These are phyloP conservation scores for Rhodinocichla rosea DNA, from an alignment of 2,113 vertebrate genomes.

Conservation along the genomic window DNA sequence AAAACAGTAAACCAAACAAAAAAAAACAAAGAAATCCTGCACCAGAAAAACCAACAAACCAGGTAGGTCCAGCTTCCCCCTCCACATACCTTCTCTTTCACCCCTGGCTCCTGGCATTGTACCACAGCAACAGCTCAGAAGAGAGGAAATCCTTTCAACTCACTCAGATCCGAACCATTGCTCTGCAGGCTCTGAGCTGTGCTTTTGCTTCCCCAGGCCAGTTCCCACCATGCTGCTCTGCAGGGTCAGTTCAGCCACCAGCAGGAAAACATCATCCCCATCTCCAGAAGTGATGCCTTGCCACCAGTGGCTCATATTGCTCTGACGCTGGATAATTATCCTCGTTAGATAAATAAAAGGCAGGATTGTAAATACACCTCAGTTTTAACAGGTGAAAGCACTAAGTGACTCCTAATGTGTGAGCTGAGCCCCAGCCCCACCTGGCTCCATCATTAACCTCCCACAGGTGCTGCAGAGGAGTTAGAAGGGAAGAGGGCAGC, in stretches of 20 bases:
- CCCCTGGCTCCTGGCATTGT: rapidly evolving
- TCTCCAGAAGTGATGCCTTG: background rate
- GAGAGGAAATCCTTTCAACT: background rate
- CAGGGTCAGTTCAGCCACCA: background rate
- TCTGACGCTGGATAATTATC: background rate
- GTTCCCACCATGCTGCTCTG: background rate
- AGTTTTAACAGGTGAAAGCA: background rate
- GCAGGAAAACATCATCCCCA: rapidly evolving
- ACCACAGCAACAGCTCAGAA: background rate
- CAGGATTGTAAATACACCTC: background rate
- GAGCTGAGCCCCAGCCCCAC: background rate
- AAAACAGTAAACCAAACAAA: background rate
- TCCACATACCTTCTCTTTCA: background rate
- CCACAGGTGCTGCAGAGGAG: background rate
- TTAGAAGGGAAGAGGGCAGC: background rate
- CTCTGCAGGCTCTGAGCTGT: background rate
- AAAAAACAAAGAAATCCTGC: too few relatives aligned
- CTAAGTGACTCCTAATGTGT: background rate
- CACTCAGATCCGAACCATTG: rapidly evolving
- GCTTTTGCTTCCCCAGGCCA: too few relatives aligned
- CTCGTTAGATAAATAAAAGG: background rate
- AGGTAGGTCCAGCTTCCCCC: background rate
- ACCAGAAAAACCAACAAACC: background rate
- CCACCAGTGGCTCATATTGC: rapidly evolving
- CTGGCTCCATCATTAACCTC: background rate